A percentile compares a stretch with the other conserved stretches of the same genome.
phyloP scores from a whole-genome alignment of 2,113 vertebrate genomes.

The Edolisoma coerulescens region DNA sequence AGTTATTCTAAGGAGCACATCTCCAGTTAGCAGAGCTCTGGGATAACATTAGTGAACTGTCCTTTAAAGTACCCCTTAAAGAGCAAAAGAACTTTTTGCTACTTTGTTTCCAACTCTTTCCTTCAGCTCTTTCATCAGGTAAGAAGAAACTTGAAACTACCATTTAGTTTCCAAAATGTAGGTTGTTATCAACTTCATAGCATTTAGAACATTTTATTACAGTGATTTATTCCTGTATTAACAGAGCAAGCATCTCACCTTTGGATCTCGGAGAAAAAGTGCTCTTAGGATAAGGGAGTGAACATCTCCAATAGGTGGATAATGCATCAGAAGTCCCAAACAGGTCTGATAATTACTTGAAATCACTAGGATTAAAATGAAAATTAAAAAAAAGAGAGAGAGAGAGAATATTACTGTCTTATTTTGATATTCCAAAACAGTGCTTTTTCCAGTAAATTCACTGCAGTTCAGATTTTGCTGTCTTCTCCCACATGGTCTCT shows the following conservation, averaged over 20 bases:
- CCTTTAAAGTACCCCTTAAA: background rate
- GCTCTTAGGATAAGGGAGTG: conserved; percentile 93
- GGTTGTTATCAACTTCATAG: background rate
- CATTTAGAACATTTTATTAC: background rate
- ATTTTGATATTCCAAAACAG: background rate
- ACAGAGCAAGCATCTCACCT: conserved; percentile 75
- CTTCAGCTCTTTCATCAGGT: background rate
- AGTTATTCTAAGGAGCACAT: background rate
- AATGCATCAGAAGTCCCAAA: conserved; percentile 97
- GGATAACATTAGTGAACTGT: background rate
- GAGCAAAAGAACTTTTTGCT: background rate
- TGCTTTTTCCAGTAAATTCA: background rate
- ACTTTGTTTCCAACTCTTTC: background rate
- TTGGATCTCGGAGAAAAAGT: conserved; percentile 95
- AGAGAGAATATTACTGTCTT: background rate
- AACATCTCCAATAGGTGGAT: conserved; percentile 90
- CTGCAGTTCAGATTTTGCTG: background rate
- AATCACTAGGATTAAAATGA: conserved; percentile 81
- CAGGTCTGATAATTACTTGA: conserved; percentile 99
- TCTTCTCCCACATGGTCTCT: background rate
- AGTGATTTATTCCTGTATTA: background rate
- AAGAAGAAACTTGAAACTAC: background rate
- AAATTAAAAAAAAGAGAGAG: background rate
- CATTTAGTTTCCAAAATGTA: background rate
- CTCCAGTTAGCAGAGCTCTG: background rate